Evolutionary conservation across 2,113 vertebrate genomes (phyloP), one percentile per base, ranked within the genome.

Genomic region (Sinosuthora webbiana): DNA sequence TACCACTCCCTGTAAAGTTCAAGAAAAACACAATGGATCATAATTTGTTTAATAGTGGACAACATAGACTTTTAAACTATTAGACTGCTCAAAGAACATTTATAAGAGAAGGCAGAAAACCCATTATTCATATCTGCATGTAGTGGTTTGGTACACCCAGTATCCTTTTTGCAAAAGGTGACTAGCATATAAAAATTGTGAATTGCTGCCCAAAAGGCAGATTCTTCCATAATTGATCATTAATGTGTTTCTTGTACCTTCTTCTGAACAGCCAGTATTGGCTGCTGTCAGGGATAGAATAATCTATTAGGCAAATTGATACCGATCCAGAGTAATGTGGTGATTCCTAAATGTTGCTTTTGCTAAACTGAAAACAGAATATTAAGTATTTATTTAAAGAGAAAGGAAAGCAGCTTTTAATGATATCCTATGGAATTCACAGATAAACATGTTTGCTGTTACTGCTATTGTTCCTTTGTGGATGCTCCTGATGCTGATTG

Each of bases 261-360:
- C 56, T 81, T 80, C 63, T 52, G 74, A 93, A 87, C 45, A 91
- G 67, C 11, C 63, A 83, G 65, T 89, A 94, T 89, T 85, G 79
- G 75, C 79, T 95, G 89, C 95, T 96, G 70, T 92, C 94, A 96
- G 56, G 73, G 56, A 75, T 84, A 53, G 55, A 92, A 86, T 81
- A 96, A 86, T 89, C 90, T 93, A 81, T 96, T 89, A 90, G 71
- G 68, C 37, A 92, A 88, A 95, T 33, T 83, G 77, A 63, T 7
- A 57, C 63, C 1, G 3, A 93, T 89, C n/a, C 69, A 77, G 35
- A 47, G 47, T n/a, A 89, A 42, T 39, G n/a, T 3, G 2, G 69
- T 12, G 52, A 86, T 83, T 85, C 71, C 59, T 92, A 83, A 88
- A 73, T 62, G 74, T 65, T 90, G 62, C 4, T 86, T 92, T 75